phyloP scores from a whole-genome alignment of 1,140 invertebrate genomes.

The Saccostrea echinata region DNA sequence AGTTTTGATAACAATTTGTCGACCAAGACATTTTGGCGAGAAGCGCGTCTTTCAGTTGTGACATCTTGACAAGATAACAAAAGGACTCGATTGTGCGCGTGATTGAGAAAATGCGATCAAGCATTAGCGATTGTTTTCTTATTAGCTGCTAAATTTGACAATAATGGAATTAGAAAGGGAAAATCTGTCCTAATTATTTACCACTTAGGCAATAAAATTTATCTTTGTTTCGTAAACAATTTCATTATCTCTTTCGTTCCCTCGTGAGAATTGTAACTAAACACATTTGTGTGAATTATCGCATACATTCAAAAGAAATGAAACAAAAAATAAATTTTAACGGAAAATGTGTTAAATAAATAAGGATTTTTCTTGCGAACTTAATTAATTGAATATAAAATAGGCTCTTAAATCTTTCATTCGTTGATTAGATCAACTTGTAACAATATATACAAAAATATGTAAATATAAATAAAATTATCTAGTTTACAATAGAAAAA shows the following conservation, averaged over 20 bases:
- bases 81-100: background rate
- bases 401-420: too few species aligned
- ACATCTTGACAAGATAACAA: constrained; percentile 14
- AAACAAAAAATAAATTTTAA: background rate
- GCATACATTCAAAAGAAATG: background rate
- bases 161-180: constrained; percentile 20
- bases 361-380: background rate
- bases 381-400: background rate
- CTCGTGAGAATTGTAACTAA: constrained; percentile 14
- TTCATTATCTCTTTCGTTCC: background rate
- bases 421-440: too few species aligned
- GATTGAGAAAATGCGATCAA: constrained; percentile 31
- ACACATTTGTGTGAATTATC: background rate
- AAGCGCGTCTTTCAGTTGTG: constrained; percentile 9
- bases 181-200: constrained; percentile 11
- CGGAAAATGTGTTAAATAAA: background rate
- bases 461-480: too few species aligned
- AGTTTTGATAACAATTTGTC: constrained; percentile 25
- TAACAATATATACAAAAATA: too few species aligned
- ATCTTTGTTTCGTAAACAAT: constrained; percentile 12
- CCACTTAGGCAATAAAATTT: background rate
- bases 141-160: background rate
- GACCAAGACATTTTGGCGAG: constrained; percentile 16
- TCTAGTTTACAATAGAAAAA: too few species aligned
- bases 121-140: background rate